Evolutionary conservation across 2,797 vertebrate species (phyloP).

Genomic region (Eulemur coronatus): DNA sequence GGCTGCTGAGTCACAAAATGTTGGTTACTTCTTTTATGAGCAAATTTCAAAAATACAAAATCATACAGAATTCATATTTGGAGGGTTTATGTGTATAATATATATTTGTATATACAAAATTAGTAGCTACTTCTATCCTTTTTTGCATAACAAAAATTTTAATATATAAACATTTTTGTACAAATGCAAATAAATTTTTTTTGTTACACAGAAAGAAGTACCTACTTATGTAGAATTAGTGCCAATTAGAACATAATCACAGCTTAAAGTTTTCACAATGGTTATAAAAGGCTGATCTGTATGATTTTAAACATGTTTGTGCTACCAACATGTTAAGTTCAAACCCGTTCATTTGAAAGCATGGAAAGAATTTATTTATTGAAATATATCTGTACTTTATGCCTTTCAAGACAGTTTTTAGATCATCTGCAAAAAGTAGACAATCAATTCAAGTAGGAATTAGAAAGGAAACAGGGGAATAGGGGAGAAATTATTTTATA

Average conservation of each 20-base stretch:
- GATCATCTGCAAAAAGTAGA: not conserved
- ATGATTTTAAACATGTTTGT: not conserved
- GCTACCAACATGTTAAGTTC: not conserved
- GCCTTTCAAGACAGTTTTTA: not conserved
- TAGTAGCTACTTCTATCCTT: not conserved
- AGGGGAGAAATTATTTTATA: not conserved
- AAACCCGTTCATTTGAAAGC: not conserved
- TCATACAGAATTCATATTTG: not conserved
- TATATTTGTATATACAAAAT: not conserved
- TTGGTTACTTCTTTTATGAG: not conserved
- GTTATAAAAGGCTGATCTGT: not conserved
- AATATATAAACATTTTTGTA: not conserved
- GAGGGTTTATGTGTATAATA: too few species aligned
- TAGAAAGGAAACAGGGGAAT: not conserved
- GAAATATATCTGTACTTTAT: not conserved
- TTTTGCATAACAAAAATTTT: not conserved
- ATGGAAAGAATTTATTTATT: not conserved
- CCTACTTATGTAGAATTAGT: not conserved
- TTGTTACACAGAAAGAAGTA: not conserved
- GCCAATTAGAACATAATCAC: not conserved
- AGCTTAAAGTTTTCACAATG: not conserved
- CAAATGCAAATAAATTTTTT: not conserved
- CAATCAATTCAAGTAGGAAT: not conserved
- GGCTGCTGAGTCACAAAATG: not conserved
- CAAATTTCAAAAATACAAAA: not conserved